A percentile compares a stretch with the other conserved stretches of the same genome.
Conservation (phyloP, 2,888 invertebrate genomes). For the Perdita meconis region DNA sequence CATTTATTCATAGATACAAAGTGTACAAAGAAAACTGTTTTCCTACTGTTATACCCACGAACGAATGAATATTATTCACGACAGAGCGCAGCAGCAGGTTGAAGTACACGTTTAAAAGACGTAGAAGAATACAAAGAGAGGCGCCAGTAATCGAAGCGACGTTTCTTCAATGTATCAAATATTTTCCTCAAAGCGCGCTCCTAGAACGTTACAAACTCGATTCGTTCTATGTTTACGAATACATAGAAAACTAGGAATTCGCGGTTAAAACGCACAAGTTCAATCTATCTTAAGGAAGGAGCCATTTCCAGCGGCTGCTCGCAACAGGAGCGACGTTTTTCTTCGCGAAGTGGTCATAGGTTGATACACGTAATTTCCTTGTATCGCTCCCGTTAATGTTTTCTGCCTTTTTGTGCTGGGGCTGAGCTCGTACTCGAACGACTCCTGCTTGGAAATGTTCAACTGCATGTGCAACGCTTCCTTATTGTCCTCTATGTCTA, state of each 20-base stretch:
- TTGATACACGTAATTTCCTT: constrained; percentile 81
- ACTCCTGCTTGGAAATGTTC: constrained; percentile 78
- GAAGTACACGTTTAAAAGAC: not conserved
- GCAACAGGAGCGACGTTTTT: constrained; percentile 80
- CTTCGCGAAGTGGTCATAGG: constrained; percentile 79
- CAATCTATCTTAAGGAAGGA: constrained; percentile 81
- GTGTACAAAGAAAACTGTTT: not conserved
- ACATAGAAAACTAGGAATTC: constrained; percentile 47
- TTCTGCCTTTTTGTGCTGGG: constrained; percentile 80
- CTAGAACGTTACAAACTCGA: not conserved
- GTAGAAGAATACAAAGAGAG: not conserved
- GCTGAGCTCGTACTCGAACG: constrained; percentile 77
- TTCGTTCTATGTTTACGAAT: constrained; percentile 2
- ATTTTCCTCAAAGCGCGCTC: constrained; percentile 11
- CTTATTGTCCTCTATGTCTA: constrained; percentile 89
- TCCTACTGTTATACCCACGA: not conserved
- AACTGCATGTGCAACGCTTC: constrained; percentile 87
- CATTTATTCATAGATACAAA: not conserved
- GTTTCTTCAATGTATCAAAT: constrained; percentile 35
- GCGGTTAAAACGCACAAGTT: constrained; percentile 25
- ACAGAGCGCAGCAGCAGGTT: not conserved
- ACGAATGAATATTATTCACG: not conserved
- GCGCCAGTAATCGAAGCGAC: not conserved
- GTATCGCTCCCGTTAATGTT: constrained; percentile 77
- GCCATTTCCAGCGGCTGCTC: constrained; percentile 73